Evolutionary conservation across 2,888 invertebrate species (phyloP), one percentile per base, ranked within the genome.

Genomic region (Thereva nobilitata): DNA sequence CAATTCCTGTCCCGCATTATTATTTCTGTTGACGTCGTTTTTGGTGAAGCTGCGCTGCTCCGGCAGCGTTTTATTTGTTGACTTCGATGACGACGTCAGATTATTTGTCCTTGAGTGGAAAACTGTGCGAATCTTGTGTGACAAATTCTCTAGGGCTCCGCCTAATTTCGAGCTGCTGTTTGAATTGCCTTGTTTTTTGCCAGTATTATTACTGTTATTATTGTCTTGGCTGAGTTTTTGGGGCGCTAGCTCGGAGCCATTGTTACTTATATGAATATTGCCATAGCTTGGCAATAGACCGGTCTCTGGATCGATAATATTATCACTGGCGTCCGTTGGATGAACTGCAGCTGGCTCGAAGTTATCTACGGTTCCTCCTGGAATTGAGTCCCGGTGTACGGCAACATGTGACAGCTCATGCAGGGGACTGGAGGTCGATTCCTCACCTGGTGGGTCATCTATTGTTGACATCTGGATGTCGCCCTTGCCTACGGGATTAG

Each of bases 401-500:
- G 4, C 53, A 38, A 54, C 42, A 45, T 54, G 23, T 35, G 54
- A 37, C 4, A 64, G 12, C 47, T 44, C 52, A 9, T 64, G 64
- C 7, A 64, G 38, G 5, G 12, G 45, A 6, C 38, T 35, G 9
- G 45, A 12, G 9, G 45, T 54, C 10, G 55, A 54, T 55, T 45
- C 23, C 23, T 23, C 23, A 2, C 23, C 45, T 38, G 55, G 23
- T 6, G 38, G 37, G 40, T 61, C 67, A 12, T 67, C 65, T 8
- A 61, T 61, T n/a, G 56, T 35, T 12, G 55, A 49, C 10, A 56
- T 41, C 23, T 67, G 57, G 40, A 57, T 54, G n/a, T 69, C 71
- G 6, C 69, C 70, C 4, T 71, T 70, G 44, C 67, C 38, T 5
- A 68, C 54, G 61, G 70, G 10, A 55, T 73, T 73, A 35, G 68